These are phyloP conservation scores for Illadopsis cleaveri DNA, from an alignment of 2,113 vertebrate genomes.

Conservation along the genomic window DNA sequence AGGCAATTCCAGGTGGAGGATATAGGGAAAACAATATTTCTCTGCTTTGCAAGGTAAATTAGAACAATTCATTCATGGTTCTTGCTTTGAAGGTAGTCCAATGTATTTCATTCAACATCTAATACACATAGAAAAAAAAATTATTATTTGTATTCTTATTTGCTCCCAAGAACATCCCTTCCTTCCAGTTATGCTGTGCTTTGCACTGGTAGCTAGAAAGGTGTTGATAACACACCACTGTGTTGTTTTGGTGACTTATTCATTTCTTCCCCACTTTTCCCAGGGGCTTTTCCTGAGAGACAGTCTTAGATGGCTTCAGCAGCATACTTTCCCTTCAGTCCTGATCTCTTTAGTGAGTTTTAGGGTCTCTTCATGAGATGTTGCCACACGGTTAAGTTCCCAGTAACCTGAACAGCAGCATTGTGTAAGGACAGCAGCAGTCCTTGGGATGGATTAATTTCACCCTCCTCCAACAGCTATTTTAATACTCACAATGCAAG, in stretches of 20 bases:
- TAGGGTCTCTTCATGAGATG: not conserved
- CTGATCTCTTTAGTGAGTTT: not conserved
- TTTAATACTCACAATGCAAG: not conserved
- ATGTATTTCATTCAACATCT: not conserved
- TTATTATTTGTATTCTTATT: not conserved
- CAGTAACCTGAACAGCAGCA: not conserved
- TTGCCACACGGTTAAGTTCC: not conserved
- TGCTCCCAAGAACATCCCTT: not conserved
- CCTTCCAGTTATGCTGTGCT: not conserved
- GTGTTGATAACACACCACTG: not conserved
- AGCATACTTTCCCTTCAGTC: not conserved
- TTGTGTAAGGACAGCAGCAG: not conserved
- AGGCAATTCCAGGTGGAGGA: not conserved
- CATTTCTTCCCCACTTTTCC: not conserved
- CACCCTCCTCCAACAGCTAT: not conserved
- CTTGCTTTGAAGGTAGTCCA: conserved; percentile 11
- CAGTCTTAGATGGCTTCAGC: not conserved
- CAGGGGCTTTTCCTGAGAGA: not conserved
- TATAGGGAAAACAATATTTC: not conserved
- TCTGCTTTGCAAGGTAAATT: conserved; percentile 12
- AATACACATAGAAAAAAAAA: not conserved
- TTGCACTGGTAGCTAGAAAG: not conserved
- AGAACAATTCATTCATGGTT: not conserved
- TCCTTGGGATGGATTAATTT: not conserved
- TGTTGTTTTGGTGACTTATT: not conserved